Percentiles rank a stretch among this genome's conserved stretches.
phyloP scores from a whole-genome alignment of 2,888 invertebrate genomes.

The Maniola hyperantus region DNA sequence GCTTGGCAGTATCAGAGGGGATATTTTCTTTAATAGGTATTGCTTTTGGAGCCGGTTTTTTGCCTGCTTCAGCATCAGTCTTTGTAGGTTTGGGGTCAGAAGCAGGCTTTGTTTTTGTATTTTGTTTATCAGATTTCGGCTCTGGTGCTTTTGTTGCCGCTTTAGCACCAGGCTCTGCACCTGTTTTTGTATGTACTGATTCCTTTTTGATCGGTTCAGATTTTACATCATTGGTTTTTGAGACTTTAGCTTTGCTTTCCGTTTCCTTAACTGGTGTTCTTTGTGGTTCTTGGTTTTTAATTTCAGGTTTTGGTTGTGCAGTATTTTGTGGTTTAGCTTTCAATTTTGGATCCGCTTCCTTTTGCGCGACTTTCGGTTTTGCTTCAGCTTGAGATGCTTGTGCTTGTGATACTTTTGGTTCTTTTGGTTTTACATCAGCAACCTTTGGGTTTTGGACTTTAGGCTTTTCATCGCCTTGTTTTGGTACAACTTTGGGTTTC shows the following conservation, averaged over 20 bases:
- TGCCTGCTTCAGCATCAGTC: background rate
- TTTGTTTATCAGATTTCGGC: conserved; percentile 41
- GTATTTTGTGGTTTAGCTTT: conserved; percentile 16
- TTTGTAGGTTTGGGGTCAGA: conserved; percentile 1
- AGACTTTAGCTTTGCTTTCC: background rate
- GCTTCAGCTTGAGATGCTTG: conserved; percentile 37
- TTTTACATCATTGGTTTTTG: conserved; percentile 28
- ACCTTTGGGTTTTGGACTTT: conserved; percentile 39
- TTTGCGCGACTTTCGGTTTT: conserved; percentile 39
- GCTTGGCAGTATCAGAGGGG: conserved; percentile 78
- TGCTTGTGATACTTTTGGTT: conserved; percentile 35
- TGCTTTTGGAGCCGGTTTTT: conserved; percentile 47
- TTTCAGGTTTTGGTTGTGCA: conserved; percentile 4
- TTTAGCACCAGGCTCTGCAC: conserved; percentile 40
- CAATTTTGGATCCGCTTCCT: conserved; percentile 28
- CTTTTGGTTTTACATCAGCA: conserved; percentile 34
- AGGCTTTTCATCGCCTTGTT: conserved; percentile 38
- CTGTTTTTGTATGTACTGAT: conserved; percentile 43
- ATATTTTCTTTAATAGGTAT: conserved; percentile 82
- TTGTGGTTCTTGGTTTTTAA: conserved; percentile 11
- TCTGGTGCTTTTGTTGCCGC: conserved; percentile 33
- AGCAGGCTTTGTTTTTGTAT: conserved; percentile 40
- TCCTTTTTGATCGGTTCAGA: conserved; percentile 38
- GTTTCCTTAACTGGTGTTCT: conserved; percentile 7
- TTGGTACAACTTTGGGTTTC: conserved; percentile 38